phyloP scores from a whole-genome alignment of 2,113 vertebrate species.

The Phrynocephalus versicolor region DNA sequence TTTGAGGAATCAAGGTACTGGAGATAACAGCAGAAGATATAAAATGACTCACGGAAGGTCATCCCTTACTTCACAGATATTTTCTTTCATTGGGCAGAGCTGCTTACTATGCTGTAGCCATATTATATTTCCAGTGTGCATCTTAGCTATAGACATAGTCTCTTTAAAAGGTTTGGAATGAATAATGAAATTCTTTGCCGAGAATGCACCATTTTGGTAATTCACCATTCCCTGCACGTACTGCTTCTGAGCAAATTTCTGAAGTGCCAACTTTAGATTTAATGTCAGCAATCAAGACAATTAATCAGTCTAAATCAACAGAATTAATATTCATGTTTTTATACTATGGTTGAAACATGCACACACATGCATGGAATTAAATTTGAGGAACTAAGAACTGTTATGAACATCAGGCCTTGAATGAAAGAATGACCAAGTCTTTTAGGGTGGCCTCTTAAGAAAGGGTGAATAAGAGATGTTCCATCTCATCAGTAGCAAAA shows the following conservation, averaged over 20 bases:
- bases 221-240: conserved; percentile 31
- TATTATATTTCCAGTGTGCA: background rate
- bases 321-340: conserved; percentile 5
- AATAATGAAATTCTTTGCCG: conserved; percentile 11
- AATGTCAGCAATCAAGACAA: conserved; percentile 36
- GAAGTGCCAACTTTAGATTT: conserved; percentile 41
- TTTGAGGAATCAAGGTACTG: background rate
- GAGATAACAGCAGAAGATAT: background rate
- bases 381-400: background rate
- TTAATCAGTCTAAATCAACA: conserved; percentile 26
- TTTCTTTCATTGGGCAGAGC: background rate
- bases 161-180: conserved; percentile 10
- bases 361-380: background rate
- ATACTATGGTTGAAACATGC: background rate
- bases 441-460: background rate
- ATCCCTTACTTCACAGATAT: background rate
- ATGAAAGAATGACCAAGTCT: too few relatives aligned
- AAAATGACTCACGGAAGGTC: background rate
- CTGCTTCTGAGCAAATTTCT: conserved; percentile 30
- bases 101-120: background rate
- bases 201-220: background rate
- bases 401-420: background rate
- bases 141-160: background rate
- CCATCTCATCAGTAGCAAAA: too few relatives aligned
- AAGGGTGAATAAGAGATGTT: background rate